Evolutionary conservation across 2,797 vertebrate genomes (phyloP).

Genomic region (Denticeps clupeoides): DNA sequence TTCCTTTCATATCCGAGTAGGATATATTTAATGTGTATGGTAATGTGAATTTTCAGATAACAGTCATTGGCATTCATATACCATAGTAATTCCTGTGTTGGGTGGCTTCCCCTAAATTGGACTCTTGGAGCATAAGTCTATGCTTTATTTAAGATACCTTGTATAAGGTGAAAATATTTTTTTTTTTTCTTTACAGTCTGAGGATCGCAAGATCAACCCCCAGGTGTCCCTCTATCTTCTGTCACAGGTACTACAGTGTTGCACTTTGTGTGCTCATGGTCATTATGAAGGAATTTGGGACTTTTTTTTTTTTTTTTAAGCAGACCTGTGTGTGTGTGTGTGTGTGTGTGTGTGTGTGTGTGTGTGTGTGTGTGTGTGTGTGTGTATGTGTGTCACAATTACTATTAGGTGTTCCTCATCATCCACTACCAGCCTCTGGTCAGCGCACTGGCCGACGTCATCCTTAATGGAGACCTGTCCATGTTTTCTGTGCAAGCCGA

Average conservation of each 20-base stretch:
- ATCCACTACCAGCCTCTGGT: constrained; percentile 92
- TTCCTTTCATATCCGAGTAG: no score
- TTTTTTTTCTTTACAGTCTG: constrained; percentile 53
- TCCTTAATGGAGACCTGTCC: constrained; percentile 87
- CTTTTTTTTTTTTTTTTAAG: no score
- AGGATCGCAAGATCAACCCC: constrained; percentile 86
- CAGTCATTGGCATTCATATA: no score
- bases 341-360: background rate
- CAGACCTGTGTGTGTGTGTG: background rate
- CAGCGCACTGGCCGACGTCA: constrained; percentile 83
- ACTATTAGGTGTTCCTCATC: constrained; percentile 86
- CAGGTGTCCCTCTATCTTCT: constrained; percentile 93
- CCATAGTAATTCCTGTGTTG: no score
- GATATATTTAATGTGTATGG: no score
- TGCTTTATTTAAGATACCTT: no score
- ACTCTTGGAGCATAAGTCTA: no score
- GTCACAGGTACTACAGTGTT: constrained; percentile 81
- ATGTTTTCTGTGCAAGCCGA: constrained; percentile 69
- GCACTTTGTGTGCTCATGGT: constrained; percentile 28
- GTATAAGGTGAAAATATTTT: no score
- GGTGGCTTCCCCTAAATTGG: no score
- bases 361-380: background rate
- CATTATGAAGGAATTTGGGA: background rate
- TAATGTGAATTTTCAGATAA: no score
- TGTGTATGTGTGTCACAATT: accelerated